Base-by-base conservation (phyloP, 2,797 vertebrate species). In the Coccyzus lansbergi region DNA sequence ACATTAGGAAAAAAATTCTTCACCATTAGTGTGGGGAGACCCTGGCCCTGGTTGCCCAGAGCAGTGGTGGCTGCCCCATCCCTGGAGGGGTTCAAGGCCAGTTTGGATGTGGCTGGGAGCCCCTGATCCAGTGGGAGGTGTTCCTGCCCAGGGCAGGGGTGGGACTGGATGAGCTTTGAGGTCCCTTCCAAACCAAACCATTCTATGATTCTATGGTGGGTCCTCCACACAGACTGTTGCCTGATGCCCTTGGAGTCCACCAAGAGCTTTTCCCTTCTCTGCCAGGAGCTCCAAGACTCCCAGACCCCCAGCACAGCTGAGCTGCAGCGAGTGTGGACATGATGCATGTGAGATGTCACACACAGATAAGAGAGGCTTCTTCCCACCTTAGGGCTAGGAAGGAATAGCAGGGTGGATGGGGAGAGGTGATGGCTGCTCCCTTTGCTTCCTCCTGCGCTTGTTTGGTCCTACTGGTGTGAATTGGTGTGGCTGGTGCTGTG, bases 301-400 rank as follows among this genome's bases (percentile, higher is more conserved):
- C 40, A 42, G 15, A 11, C 15, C 24, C n/a, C 31, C 29, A 52
- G 55, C 18, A n/a, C 11, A 40, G n/a, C 46, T 1, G 5, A 69
- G 33, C 34, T 3, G 1, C 29, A 49, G 38, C 13, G 1, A 49
- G 31, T 1, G 5, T 2, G 4, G 26, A 22, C 26, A 51, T 2
- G 1, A 12, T 5, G 24, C 28, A n/a, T 2, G 2, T 1, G 26
- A 29, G 42, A 31, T 12, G 17, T 13, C 31, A 16, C 1, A 2
- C 8, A 9, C 8, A 4, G 60, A 28, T 10, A 36, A 22, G 38
- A 28, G n/a, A 33, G 18, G 2, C 13, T 8, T 6, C 5, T 44
- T 34, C 48, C 53, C 67, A 46, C n/a, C 3, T 0, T 1, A 38
- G 18, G 20, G 52, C 49, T 64, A 24, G 48, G 10, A 53, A 49